Evolutionary conservation across 2,888 invertebrate genomes (phyloP), one percentile per base, ranked within the genome.

Genomic region (Cerastoderma edule): DNA sequence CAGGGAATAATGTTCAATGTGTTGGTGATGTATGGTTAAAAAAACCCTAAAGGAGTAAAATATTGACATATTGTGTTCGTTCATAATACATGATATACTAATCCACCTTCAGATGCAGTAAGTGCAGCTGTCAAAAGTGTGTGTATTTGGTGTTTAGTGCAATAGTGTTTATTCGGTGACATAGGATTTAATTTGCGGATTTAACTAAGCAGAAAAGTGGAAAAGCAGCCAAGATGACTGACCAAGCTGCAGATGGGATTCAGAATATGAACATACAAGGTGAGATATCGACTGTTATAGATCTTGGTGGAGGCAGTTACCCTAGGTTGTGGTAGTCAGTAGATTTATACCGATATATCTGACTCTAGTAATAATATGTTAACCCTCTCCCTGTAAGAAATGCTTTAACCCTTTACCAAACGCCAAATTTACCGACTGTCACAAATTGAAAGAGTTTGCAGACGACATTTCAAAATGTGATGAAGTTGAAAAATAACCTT

Each of bases 241-340:
- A 77, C 39, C 74, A 72, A 6, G 32, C 68, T 16, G 54, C 76
- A 32, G 77, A 80, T 46, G 71, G 74, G 54, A 57, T 80, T 27
- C 72, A 76, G 35, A 80, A 75, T 46, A 73, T 80, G 73, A 80
- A 67, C 50, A 68, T 80, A 10, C 80, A 80, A 75, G 80, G 80
- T 80, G 66, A 67, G 64, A 64, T 32, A 22, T 3, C 6, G 24
- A 68, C 13, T 19, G n/a, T 19, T 50, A 2, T 28, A 48, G 2
- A 30, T 30, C 13, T 28, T 3, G 30, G 32, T 63, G 63, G 27
- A 22, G 63, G 30, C 27, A n/a, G 22, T 13, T 19, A 63, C 19
- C 19, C 2, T 19, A 5, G 46, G 16, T 39, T 8, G 39, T 16
- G 39, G 39, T 16, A 8, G 10, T 39, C 16, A 39, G 16, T 16